These are phyloP conservation scores for Ceriagrion tenellum DNA, from an alignment of 2,888 invertebrate species.

Conservation along the genomic window DNA sequence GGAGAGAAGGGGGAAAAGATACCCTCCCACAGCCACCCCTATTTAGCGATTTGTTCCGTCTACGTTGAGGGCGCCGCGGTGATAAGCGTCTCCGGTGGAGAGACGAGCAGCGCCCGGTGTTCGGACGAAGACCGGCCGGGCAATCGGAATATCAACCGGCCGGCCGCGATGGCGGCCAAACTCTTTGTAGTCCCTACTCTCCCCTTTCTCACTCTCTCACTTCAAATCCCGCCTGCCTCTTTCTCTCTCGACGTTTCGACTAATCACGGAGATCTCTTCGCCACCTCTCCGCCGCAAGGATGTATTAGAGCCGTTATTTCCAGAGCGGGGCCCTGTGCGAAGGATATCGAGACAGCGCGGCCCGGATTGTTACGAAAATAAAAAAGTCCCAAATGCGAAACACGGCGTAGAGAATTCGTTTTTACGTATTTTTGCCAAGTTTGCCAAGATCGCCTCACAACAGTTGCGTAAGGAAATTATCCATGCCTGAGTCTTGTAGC, in stretches of 20 bases:
- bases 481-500: neutral
- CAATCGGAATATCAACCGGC: slow-evolving; percentile 15
- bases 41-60: slow-evolving; percentile 52
- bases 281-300: neutral
- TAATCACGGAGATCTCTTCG: slow-evolving; percentile 33
- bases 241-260: neutral
- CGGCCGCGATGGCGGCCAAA: slow-evolving; percentile 34
- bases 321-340: neutral
- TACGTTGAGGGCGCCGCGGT: neutral
- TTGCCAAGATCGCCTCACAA: neutral
- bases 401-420: neutral
- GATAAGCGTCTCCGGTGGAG: slow-evolving; percentile 15
- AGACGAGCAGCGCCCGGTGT: neutral
- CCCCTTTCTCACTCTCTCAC: neutral
- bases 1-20: neutral
- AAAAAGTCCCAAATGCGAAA: neutral
- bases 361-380: neutral
- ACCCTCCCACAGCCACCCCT: neutral
- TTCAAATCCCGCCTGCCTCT: neutral
- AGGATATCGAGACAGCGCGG: neutral
- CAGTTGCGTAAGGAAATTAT: neutral
- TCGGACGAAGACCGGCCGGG: neutral
- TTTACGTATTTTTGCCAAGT: neutral
- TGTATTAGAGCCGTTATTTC: slow-evolving; percentile 31
- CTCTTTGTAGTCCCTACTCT: neutral